Evolutionary conservation across 2,888 invertebrate genomes (phyloP).

Genomic region (Trachelus stipa): DNA sequence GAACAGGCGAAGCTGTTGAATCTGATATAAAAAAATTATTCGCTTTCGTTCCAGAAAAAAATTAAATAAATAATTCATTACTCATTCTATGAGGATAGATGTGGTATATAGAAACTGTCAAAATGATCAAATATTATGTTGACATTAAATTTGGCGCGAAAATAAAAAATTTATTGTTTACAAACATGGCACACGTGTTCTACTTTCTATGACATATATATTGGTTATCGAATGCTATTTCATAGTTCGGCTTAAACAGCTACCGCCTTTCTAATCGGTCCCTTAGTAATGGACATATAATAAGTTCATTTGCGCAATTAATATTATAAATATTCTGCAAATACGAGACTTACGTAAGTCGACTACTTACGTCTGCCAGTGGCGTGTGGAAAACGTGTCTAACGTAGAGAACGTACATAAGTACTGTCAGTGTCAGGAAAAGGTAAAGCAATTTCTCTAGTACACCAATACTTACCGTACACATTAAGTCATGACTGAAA

Average conservation of each 20-base stretch:
- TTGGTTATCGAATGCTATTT: not conserved
- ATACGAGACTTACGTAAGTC: slow-evolving; percentile 39
- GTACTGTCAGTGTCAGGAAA: not conserved
- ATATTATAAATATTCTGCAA: slow-evolving; percentile 51
- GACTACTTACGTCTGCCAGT: slow-evolving; percentile 19
- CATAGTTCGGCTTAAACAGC: not conserved
- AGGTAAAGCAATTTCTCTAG: not conserved
- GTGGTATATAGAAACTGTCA: not conserved
- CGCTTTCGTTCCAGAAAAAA: too few relatives aligned
- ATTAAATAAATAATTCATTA: too few relatives aligned
- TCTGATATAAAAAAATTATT: too few relatives aligned
- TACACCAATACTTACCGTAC: not conserved
- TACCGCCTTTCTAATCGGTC: slow-evolving; percentile 38
- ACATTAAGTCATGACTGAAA: not conserved
- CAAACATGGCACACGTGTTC: not conserved
- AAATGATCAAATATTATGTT: not conserved
- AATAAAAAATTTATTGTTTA: not conserved
- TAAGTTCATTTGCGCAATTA: slow-evolving; percentile 47
- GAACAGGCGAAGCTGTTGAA: too few relatives aligned
- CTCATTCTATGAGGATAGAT: not conserved
- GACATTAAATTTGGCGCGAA: not conserved
- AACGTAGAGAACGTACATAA: not conserved
- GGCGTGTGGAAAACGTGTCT: not conserved
- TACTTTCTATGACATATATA: not conserved
- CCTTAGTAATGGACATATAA: slow-evolving; percentile 36